A percentile compares a stretch with the other conserved stretches of the same genome.
phyloP scores from a whole-genome alignment of 2,113 vertebrate genomes.

The Oncorhynchus mykiss region DNA sequence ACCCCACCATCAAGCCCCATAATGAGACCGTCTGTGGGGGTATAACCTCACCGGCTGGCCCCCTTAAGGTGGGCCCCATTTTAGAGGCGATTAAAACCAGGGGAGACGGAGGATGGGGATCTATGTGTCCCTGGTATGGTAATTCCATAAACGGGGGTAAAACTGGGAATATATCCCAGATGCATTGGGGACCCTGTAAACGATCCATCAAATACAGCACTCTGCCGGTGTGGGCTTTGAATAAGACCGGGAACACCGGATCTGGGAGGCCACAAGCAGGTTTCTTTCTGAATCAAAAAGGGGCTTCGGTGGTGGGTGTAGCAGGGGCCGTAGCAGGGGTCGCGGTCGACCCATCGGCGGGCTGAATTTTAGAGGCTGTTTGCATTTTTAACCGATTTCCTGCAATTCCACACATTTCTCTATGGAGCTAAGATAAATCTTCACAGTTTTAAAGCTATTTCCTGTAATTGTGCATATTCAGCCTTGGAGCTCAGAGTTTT shows the following conservation, averaged over 20 bases:
- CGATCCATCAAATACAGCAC: not conserved
- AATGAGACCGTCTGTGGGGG: constrained; percentile 50
- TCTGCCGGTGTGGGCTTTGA: too few species aligned
- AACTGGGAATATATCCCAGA: constrained; percentile 69
- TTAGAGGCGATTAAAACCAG: constrained; percentile 49
- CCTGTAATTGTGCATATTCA: too few species aligned
- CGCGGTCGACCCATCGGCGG: too few species aligned
- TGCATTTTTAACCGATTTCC: too few species aligned
- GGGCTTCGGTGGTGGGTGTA: too few species aligned
- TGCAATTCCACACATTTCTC: too few species aligned
- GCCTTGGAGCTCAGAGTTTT: too few species aligned
- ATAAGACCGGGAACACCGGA: not conserved
- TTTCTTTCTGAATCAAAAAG: too few species aligned
- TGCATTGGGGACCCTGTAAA: constrained; percentile 44
- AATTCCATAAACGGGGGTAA: constrained; percentile 64
- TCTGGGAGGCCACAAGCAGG: not conserved
- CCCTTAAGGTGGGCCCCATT: constrained; percentile 43
- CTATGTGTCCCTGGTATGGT: constrained; percentile 23
- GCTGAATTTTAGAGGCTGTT: too few species aligned
- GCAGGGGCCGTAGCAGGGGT: too few species aligned
- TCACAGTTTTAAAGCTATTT: too few species aligned
- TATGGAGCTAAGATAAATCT: too few species aligned
- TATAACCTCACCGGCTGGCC: constrained; percentile 19
- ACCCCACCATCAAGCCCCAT: constrained; percentile 43
- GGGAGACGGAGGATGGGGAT: constrained; percentile 30